Base-by-base conservation (phyloP, 2,797 vertebrate genomes). In the Molothrus ater region DNA sequence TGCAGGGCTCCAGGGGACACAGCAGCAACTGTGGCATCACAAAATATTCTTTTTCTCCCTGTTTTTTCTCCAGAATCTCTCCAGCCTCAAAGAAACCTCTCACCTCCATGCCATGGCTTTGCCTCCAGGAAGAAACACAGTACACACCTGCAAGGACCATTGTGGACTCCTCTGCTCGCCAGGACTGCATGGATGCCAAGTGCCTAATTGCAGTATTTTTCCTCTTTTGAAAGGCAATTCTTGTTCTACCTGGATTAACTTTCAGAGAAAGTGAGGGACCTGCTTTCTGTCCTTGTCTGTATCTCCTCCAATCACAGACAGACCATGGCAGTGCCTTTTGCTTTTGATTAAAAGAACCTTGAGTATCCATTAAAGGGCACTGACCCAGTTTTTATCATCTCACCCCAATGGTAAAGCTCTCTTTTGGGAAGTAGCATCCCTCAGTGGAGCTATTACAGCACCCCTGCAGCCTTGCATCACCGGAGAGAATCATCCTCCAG, bases 261-360 rank as follows among this genome's bases (percentile, higher is more conserved):
- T 84, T 54, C 59, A 81, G n/a, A 75, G 18, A 15, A 72, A 66
- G 13, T 7, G 21, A 71, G 47, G 47, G 13, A 47, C 16, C 19
- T 80, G 34, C 61, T 89, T 87, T 91, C 61, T 17, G 10, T 73
- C 28, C 51, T 79, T 45, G 60, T 61, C 48, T 3, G 0, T 43
- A 13, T 70, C 47, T 84, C 68, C 83, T 81, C 11, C 51, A 79
- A 2, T 34, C 51, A 84, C 32, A 72, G 36, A 43, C 10, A 70
- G 10, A 70, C 32, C 1, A 3, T 13, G 10, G 28, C 31, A 85
- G 51, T 17, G n/a, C 43, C 40, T 54, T 89, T 93, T 86, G 24
- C 60, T 95, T 94, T 85, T 68, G 32, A 80, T 85, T 56, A 87
- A 73, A 90, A 80, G 40, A 84, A 57, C 15, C 80, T 82, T 13